Base-by-base conservation (phyloP, 1,140 invertebrate genomes). In the Eumaeus atala region DNA sequence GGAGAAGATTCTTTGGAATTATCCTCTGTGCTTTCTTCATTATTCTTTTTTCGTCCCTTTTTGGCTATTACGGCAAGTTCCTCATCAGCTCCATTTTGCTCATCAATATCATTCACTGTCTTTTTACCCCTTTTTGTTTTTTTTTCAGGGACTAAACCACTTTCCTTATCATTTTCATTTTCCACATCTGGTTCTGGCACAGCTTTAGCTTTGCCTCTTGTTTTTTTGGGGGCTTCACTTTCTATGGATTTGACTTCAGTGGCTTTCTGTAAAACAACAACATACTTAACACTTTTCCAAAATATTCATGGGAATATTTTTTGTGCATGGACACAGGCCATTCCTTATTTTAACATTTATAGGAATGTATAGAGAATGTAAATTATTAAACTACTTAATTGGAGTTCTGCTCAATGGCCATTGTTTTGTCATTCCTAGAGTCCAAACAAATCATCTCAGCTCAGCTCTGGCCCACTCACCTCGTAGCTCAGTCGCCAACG, bases 61-160 rank as follows among this genome's bases (percentile, higher is more conserved):
- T 81, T 80, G 0, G 72, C 55, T 61, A 67, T 61, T 48, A 69
- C 64, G 14, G 48, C 59, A 47, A 77, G 14, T 14, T 37, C 35
- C n/a, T 16, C 71, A 58, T 55, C 55, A 49, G 63, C 67, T 21
- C 71, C 72, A 70, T 70, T 72, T 44, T 62, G 61, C 16, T 67
- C 70, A 53, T 61, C 61, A 50, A 57, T 50, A 50, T 66, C 59
- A 61, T 8, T 63, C 10, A 52, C 59, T 17, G 57, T 51, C 51
- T 77, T 86, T 52, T 83, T 84, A 6, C 74, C 77, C 3, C 77
- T 69, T 57, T 81, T 81, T 28, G 62, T 54, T 50, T 82, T 86
- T 66, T 80, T 82, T 55, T 83, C 76, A 53, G 58, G 37, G 3
- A 73, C 59, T 48, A 64, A 11, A 53, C 56, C 50, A 52, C 75